Evolutionary conservation across 2,113 vertebrate genomes (phyloP), one percentile per base, ranked within the genome.

Genomic region (Rissa tridactyla): DNA sequence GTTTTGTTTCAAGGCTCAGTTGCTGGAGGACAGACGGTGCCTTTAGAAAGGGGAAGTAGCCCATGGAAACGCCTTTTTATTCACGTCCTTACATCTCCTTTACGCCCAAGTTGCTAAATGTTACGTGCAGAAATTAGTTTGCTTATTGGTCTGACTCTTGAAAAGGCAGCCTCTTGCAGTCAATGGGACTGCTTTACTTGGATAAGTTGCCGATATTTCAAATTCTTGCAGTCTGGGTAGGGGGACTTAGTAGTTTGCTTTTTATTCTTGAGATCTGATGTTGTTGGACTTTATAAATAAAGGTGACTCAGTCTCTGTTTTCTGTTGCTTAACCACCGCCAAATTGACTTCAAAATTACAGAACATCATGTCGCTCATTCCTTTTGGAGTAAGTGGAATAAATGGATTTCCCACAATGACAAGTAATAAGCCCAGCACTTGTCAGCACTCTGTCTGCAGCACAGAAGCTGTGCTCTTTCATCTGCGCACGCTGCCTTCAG

Each of bases 341-440:
- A 80, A 54, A 30, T 87, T 87, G n/a, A 97, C 83, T 88, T 96
- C 95, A 91, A 97, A 96, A 26, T 51, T 92, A 64, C 84, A 95
- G 92, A 98, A 96, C 29, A 71, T 20, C 4, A 13, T 92, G n/a
- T 87, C 1, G 3, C 82, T 94, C 75, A 22, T 79, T 93, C 81
- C 92, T 97, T 93, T 60, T 89, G 93, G 84, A 90, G 27, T 86
- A 97, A 91, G 82, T 49, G 70, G 44, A 91, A 62, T 94, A 94
- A 82, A 52, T 82, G 34, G 10, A 44, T 40, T 91, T 78, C 58
- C 49, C 47, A 25, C 51, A 42, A 26, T 58, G 75, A 44, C 42
- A 34, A 73, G 23, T 79, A 32, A 58, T 38, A 90, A 88, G 58
- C 51, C 47, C 76, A 60, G 49, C 49, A 85, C 47, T 83, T 80